phyloP scores from a whole-genome alignment of 2,797 vertebrate genomes.

The Gymnocypris eckloni region DNA sequence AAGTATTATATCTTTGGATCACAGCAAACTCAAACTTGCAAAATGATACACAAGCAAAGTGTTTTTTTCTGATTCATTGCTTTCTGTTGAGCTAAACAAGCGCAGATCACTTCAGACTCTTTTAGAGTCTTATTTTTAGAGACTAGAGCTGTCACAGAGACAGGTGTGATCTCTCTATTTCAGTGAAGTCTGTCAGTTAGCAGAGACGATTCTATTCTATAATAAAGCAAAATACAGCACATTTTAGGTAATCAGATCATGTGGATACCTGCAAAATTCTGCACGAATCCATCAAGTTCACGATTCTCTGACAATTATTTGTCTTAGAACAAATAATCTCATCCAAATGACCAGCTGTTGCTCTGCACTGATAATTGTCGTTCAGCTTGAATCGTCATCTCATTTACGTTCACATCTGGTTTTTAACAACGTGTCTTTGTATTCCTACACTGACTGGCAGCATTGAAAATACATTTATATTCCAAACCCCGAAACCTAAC shows the following conservation, averaged over 20 bases:
- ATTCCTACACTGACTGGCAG: background rate
- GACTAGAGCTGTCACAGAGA: background rate
- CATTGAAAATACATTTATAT: background rate
- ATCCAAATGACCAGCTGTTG: slow-evolving; percentile 16
- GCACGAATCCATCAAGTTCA: background rate
- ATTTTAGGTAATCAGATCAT: background rate
- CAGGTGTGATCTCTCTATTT: background rate
- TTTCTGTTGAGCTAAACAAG: slow-evolving; percentile 4
- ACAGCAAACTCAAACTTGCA: background rate
- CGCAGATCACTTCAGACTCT: background rate
- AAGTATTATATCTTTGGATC: background rate
- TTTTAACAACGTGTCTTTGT: slow-evolving; percentile 7
- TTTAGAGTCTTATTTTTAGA: background rate
- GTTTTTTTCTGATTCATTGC: background rate
- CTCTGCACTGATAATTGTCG: slow-evolving; percentile 15
- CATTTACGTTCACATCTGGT: slow-evolving; percentile 24
- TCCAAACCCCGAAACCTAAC: slow-evolving; percentile 7
- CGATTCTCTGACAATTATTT: background rate
- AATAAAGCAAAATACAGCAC: background rate
- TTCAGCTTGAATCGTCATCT: slow-evolving; percentile 29
- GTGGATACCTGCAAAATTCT: background rate
- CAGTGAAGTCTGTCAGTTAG: slow-evolving; percentile 8
- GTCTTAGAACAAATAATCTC: background rate
- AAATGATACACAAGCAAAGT: background rate
- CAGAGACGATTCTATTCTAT: background rate